Evolutionary conservation across 53 echinoderm and acorn worm genomes (phyloP), one percentile per base, ranked within the genome.

Genomic region (Echinarachnius parma): DNA sequence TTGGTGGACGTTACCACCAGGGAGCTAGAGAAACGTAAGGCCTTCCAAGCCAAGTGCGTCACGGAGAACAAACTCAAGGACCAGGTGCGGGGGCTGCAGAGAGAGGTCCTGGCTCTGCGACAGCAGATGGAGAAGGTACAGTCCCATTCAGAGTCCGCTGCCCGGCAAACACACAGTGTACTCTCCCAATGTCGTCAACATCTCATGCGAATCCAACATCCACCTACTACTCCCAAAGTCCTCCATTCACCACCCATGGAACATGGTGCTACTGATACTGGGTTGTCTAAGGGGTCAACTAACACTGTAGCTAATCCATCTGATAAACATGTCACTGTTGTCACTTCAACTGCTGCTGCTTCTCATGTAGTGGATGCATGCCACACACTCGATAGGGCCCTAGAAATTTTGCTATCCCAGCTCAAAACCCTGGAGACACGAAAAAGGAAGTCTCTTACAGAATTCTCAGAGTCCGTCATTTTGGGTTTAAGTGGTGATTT

Each of bases 1-100:
- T 85, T 95, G 34, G 81, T 95, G 44, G 96, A 95, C 42, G 87
- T 95, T 33, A 87, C 96, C 4, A 91, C 90, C 57, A 78, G 77
- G 46, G 91, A 95, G 76, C 64, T 95, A 50, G 87, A 84, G 48
- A 85, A 87, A 61, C 84, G 96, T 26, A 95, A 95, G 60, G 60
- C 84, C 39, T 87, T 87, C 79, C 96, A 95, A 50, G 85, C 75
- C 48, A 95, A 91, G 55, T 82, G 91, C 55, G 60, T 85, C 35
- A 78, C 87, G 4, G 84, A 87, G 77, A 86, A 78, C 75, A 78
- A 64, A 21, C 81, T 88, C 61, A 94, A 87, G 62, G 93, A 93
- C 48, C 86, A 80, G 70, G 82, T 85, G 4, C 82, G 82, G 50
- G 80, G 66, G 37, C 48, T 78, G 76, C 83, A 92, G 56, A 75